Base-by-base conservation (phyloP, 1,140 invertebrate genomes). In the Neodiprion lecontei region DNA sequence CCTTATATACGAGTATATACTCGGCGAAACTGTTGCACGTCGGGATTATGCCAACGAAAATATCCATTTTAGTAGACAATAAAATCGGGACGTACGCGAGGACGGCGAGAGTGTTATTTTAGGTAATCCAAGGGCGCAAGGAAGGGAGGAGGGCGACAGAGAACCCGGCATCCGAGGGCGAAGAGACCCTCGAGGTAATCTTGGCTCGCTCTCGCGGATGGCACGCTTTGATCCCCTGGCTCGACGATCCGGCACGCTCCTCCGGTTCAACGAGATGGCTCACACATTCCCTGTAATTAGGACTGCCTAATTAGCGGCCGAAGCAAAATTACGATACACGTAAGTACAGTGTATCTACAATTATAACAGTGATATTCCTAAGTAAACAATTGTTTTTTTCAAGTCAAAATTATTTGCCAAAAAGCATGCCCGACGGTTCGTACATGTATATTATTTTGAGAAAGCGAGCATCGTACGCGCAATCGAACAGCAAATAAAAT, bases 221-320 rank as follows among this genome's bases (percentile, higher is more conserved):
- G 79, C 82, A 79, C 81, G 81, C 81, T 84, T 83, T 88, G 87
- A 88, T 88, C 87, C 87, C 81, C 77, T 76, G 78, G 81, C 84
- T 84, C 83, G 84, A 81, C 83, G 80, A 78, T 80, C 67, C 72
- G 82, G 87, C 87, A 88, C 87, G 87, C 86, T 79, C 85, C 49
- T 65, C 69, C 49, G 12, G 69, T 71, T 21, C 76, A 76, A 75
- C 73, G 76, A 73, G 71, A 72, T 70, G 48, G 65, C 80, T 81
- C 81, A 75, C 75, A 81, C 80, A 82, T 83, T 84, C 78, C 76
- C 80, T 83, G 83, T 84, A 82, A 84, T 84, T 83, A 84, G 82
- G 83, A 83, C 73, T 78, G 77, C 40, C 78, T 83, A 83, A 83
- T 83, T 81, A 83, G 82, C 79, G 80, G 77, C 21, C 61, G 28